Evolutionary conservation across 2,888 invertebrate species (phyloP).

Genomic region (Tenthredo distinguenda): DNA sequence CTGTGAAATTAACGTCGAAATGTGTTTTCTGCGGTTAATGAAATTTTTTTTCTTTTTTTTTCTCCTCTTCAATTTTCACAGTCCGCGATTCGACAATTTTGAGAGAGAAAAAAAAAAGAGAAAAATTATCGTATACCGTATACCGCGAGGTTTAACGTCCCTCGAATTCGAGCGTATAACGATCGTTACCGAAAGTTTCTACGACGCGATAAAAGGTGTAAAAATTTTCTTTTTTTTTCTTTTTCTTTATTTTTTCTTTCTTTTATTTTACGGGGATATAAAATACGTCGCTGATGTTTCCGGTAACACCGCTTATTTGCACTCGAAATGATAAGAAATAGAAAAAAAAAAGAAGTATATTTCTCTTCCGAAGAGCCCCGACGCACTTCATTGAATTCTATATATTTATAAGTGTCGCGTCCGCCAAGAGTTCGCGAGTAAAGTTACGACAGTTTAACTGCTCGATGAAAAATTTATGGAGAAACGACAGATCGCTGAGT

Average conservation of each 20-base stretch:
- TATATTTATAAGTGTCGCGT: neutral
- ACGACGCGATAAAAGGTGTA: neutral
- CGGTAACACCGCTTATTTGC: neutral
- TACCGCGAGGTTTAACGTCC: neutral
- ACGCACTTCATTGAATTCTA: slow-evolving; percentile 21
- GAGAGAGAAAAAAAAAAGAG: too few species aligned
- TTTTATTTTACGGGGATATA: neutral
- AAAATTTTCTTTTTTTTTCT: neutral
- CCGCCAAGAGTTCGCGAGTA: neutral
- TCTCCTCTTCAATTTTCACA: neutral
- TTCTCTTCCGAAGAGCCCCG: neutral
- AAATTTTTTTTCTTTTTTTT: neutral
- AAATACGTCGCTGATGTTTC: neutral
- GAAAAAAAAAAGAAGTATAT: neutral
- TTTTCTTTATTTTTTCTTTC: neutral
- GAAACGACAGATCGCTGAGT: slow-evolving; percentile 36
- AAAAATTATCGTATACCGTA: too few species aligned
- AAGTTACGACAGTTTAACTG: slow-evolving; percentile 42
- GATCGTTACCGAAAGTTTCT: neutral
- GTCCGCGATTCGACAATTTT: too few species aligned
- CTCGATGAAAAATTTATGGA: slow-evolving; percentile 43
- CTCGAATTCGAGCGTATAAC: slow-evolving; percentile 1
- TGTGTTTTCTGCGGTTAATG: neutral
- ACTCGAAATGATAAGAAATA: too few species aligned
- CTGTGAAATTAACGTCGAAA: neutral